Percentiles rank a stretch among this genome's conserved stretches.
Conservation (phyloP, 2,797 vertebrate genomes). For the Carcharodon carcharias region DNA sequence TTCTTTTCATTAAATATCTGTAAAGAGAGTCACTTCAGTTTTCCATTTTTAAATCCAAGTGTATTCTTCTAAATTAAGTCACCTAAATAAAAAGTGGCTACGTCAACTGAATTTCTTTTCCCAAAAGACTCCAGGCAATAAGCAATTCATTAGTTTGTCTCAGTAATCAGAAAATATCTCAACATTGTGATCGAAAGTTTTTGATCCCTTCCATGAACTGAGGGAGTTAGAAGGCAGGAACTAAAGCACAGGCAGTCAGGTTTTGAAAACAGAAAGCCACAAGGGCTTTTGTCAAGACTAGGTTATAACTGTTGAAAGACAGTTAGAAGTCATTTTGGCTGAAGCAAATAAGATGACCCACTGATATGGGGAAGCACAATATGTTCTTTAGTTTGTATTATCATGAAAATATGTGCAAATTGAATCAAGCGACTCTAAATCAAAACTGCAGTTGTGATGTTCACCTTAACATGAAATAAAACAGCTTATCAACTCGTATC, state of each 20-base stretch:
- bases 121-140: neutral
- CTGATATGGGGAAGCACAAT: neutral
- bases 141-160: neutral
- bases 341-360: neutral
- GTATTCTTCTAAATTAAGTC: neutral
- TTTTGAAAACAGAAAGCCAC: neutral
- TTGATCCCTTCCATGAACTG: neutral
- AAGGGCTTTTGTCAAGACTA: neutral
- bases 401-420: neutral
- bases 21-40: neutral
- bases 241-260: neutral
- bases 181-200: neutral
- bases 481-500: neutral
- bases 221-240: neutral
- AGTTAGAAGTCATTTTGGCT: neutral
- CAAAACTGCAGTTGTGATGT: neutral
- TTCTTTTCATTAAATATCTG: neutral
- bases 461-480: neutral
- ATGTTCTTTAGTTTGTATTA: neutral
- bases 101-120: neutral
- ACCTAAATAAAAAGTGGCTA: neutral
- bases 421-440: neutral
- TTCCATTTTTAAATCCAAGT: neutral
- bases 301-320: neutral
- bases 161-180: neutral